These are phyloP conservation scores for Phyllotis vaccarum DNA, from an alignment of 2,797 vertebrate genomes.

Conservation along the genomic window DNA sequence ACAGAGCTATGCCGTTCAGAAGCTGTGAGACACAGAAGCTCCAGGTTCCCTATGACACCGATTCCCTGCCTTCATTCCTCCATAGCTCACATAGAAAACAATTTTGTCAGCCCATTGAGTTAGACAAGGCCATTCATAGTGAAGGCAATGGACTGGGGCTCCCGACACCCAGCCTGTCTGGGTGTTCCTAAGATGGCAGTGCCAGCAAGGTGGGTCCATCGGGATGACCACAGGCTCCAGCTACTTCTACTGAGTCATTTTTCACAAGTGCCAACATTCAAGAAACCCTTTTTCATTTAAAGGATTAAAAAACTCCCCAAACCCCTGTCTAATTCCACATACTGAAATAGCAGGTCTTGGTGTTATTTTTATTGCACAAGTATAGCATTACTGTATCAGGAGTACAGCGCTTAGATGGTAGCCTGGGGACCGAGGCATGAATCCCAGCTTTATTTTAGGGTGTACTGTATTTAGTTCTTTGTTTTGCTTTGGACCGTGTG, in stretches of 20 bases:
- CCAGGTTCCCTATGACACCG: not conserved
- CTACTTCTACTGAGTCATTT: not conserved
- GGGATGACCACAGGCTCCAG: not conserved
- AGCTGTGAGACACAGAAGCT: not conserved
- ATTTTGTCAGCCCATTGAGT: not conserved
- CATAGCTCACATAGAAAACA: not conserved
- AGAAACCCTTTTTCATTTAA: slow-evolving; percentile 23
- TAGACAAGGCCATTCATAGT: slow-evolving; percentile 17
- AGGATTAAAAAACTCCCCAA: not conserved
- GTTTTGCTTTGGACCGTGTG: slow-evolving; percentile 43
- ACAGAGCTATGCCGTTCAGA: not conserved
- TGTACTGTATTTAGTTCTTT: slow-evolving; percentile 43
- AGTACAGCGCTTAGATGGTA: not conserved
- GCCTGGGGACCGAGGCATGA: slow-evolving; percentile 24
- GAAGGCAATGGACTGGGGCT: not conserved
- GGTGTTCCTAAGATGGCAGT: not conserved
- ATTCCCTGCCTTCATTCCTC: not conserved
- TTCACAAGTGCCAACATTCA: not conserved
- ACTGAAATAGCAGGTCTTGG: not conserved
- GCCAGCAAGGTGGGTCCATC: not conserved
- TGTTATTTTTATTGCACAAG: not conserved
- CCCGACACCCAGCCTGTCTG: not conserved
- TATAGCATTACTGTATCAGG: not conserved
- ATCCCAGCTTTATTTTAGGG: slow-evolving; percentile 44
- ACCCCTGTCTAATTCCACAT: slow-evolving; percentile 1